These are phyloP conservation scores for Argyrosomus japonicus DNA, from an alignment of 2,113 vertebrate species.

Conservation along the genomic window DNA sequence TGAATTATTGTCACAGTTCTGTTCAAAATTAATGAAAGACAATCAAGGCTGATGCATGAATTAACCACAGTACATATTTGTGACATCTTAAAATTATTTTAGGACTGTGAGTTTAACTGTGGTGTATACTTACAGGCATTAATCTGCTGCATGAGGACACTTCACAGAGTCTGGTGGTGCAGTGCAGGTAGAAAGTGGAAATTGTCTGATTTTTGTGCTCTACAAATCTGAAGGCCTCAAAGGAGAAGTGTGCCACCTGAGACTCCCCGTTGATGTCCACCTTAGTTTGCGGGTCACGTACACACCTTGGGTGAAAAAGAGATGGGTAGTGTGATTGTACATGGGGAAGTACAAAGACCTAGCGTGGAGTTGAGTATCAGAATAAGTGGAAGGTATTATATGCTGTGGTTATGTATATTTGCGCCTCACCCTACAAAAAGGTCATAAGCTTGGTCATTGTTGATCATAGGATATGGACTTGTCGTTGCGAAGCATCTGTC, in stretches of 20 bases:
- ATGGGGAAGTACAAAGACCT: neutral
- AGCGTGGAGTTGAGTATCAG: neutral
- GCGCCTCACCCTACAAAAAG: slow-evolving; percentile 84
- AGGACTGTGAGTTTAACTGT: neutral
- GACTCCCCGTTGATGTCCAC: slow-evolving; percentile 70
- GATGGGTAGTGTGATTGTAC: neutral
- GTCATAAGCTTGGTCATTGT: slow-evolving; percentile 67
- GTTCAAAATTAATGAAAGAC: neutral
- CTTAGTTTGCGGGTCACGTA: slow-evolving; percentile 75
- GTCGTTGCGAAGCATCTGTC: slow-evolving; percentile 83
- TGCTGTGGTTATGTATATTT: neutral
- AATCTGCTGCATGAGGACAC: slow-evolving; percentile 54
- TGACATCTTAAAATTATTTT: neutral
- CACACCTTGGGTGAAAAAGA: slow-evolving; percentile 68
- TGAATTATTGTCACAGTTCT: slow-evolving; percentile 6
- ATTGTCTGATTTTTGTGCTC: slow-evolving; percentile 74
- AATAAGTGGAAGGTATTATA: neutral
- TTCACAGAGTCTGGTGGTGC: slow-evolving; percentile 83
- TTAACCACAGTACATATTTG: neutral
- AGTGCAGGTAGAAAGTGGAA: slow-evolving; percentile 85
- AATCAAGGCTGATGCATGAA: neutral
- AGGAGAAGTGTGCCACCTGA: slow-evolving; percentile 78
- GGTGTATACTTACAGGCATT: slow-evolving; percentile 69
- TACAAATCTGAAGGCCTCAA: slow-evolving; percentile 85
- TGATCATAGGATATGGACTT: slow-evolving; percentile 39